These are phyloP conservation scores for Gila robusta DNA, from an alignment of 2,797 vertebrate genomes.

Conservation along the genomic window DNA sequence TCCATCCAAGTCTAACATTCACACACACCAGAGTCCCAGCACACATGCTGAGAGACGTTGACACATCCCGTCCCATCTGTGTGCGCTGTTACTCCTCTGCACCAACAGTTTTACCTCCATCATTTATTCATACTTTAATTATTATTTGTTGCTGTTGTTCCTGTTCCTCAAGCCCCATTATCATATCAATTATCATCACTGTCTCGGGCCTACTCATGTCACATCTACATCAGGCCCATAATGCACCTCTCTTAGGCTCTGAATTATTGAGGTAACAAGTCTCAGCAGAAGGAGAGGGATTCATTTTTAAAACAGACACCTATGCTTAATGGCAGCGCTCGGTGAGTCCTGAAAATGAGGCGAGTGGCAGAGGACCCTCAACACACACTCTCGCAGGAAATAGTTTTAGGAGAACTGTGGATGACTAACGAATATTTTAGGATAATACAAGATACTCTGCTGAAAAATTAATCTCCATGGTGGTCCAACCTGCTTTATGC, in stretches of 20 bases:
- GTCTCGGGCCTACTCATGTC: conserved; percentile 80
- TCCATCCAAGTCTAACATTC: conserved; percentile 13
- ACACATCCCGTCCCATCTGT: conserved; percentile 54
- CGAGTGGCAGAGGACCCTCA: conserved; percentile 15
- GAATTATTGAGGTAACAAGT: conserved; percentile 83
- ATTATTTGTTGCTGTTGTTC: conserved; percentile 81
- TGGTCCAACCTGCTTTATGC: not conserved
- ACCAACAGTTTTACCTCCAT: conserved; percentile 79
- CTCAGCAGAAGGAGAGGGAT: conserved; percentile 76
- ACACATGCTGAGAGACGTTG: conserved; percentile 16
- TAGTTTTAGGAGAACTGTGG: not conserved
- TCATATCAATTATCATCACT: conserved; percentile 84
- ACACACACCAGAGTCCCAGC: not conserved
- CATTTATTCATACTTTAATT: conserved; percentile 81
- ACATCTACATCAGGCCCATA: conserved; percentile 82
- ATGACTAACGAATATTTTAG: conserved; percentile 12
- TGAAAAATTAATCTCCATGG: not conserved
- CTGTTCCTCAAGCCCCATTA: conserved; percentile 74
- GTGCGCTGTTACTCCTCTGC: conserved; percentile 61
- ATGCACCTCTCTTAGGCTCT: conserved; percentile 74
- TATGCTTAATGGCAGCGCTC: conserved; percentile 77
- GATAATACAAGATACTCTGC: conserved; percentile 10
- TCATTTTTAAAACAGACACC: conserved; percentile 84
- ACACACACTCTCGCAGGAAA: not conserved
- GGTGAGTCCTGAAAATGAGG: conserved; percentile 65